Base-by-base conservation (phyloP, 2,113 vertebrate genomes). In the Psettodes erumei region DNA sequence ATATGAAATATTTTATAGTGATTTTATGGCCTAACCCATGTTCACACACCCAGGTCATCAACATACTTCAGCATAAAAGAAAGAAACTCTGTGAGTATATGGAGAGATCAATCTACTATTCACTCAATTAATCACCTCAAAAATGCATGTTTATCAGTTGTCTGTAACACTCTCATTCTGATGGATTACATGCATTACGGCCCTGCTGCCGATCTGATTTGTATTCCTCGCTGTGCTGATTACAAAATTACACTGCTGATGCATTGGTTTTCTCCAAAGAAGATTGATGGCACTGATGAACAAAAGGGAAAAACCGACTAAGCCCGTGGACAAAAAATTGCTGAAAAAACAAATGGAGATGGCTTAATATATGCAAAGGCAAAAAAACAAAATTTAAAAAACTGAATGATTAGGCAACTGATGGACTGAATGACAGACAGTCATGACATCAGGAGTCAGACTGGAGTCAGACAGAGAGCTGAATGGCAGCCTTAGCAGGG, bases 181-280 rank as follows among this genome's bases (percentile, higher is more conserved):
- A 92, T 93, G 92, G 91, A 93, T 93, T 88, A 88, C 89, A 83
- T 79, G 89, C 91, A 92, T 93, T 90, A 90, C 73, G 63, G 87
- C 55, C 60, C 42, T 16, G 82, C 82, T 83, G 88, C 82, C 86
- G 61, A 91, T 91, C 91, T 93, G 92, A 91, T 93, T 93, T 89
- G 90, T 91, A 91, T 91, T 91, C 90, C 86, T 89, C 54, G 42
- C 86, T n/a, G 84, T 67, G 86, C 89, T 89, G 92, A 93, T 93
- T 91, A 88, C 88, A 84, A 89, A 92, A 93, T 92, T 91, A 89
- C 89, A 86, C 88, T 91, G 92, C 92, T 93, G 92, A 93, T 90
- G 87, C 88, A 88, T 86, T 84, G 90, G 71, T 90, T 91, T 89
- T 89, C 86, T 72, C 63, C 81, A 70, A 77, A 35, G 66, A 89